These are phyloP conservation scores for Rhinichthys osculus DNA, from an alignment of 2,797 vertebrate species.

Conservation along the genomic window DNA sequence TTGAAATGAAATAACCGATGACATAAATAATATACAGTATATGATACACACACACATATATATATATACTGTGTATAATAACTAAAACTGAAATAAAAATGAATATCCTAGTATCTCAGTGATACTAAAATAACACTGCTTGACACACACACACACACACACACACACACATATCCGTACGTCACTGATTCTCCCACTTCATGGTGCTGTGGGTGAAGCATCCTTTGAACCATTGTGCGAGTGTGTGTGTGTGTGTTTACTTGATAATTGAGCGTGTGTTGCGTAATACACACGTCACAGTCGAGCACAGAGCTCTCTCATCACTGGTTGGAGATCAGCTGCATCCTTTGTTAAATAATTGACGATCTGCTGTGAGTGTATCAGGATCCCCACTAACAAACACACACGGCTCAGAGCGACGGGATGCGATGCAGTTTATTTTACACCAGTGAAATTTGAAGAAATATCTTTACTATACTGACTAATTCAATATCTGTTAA, in stretches of 20 bases:
- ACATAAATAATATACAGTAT: too few species aligned
- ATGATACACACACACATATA: too few species aligned
- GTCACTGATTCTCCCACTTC: neutral
- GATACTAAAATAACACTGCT: neutral
- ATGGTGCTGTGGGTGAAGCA: neutral
- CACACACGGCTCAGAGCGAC: neutral
- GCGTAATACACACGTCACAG: constrained; percentile 48
- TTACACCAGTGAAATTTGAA: neutral
- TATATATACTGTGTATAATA: too few species aligned
- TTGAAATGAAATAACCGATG: too few species aligned
- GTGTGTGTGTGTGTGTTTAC: constrained; percentile 2
- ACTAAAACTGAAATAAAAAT: too few species aligned
- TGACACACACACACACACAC: too few species aligned
- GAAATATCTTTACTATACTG: neutral
- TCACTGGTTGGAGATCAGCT: constrained; percentile 18
- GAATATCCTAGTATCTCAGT: neutral
- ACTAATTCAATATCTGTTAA: neutral
- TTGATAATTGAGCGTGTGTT: neutral
- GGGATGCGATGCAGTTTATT: neutral
- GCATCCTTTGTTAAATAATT: constrained; percentile 65
- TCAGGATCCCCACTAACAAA: constrained; percentile 27
- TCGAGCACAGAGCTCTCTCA: constrained; percentile 21
- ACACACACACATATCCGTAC: too few species aligned
- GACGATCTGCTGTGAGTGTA: constrained; percentile 46
- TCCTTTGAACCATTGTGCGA: neutral